phyloP scores from a whole-genome alignment of 2,888 invertebrate genomes.

The Ennomos erosarius region DNA sequence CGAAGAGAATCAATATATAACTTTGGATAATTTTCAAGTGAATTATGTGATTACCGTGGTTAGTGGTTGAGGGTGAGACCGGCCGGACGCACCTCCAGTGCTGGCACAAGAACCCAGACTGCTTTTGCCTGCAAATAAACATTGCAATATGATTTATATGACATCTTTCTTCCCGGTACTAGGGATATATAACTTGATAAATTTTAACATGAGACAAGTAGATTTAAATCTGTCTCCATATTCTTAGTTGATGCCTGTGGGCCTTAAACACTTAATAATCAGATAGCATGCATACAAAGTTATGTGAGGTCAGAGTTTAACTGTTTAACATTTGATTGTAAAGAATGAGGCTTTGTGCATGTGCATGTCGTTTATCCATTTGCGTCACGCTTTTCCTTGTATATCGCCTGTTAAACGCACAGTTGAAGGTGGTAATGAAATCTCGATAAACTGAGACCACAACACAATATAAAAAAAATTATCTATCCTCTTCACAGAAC shows the following conservation, averaged over 20 bases:
- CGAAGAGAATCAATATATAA: conserved; percentile 1
- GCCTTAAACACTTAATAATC: conserved; percentile 1
- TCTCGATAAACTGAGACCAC: no score
- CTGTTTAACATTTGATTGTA: conserved; percentile 21
- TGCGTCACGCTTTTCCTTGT: conserved; percentile 15
- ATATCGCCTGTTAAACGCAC: background rate
- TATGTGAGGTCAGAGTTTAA: conserved; percentile 26
- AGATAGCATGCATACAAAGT: conserved; percentile 19
- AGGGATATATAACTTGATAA: no score
- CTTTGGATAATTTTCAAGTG: conserved; percentile 8
- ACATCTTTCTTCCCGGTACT: no score
- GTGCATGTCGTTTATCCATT: conserved; percentile 8
- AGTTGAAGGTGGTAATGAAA: conserved; percentile 1
- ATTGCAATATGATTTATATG: conserved; percentile 13
- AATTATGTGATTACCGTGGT: conserved; percentile 67
- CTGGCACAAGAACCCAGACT: conserved; percentile 90
- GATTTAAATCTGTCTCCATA: background rate
- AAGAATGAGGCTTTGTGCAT: conserved; percentile 13
- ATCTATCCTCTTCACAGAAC: no score
- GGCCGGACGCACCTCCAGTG: conserved; percentile 82
- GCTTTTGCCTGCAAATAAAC: conserved; percentile 72
- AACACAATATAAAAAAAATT: no score
- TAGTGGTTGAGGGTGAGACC: conserved; percentile 80
- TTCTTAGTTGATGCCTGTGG: no score
- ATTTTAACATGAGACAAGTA: no score